Evolutionary conservation across 2,888 invertebrate genomes (phyloP), one percentile per base, ranked within the genome.

Genomic region (Anaspis maculata): DNA sequence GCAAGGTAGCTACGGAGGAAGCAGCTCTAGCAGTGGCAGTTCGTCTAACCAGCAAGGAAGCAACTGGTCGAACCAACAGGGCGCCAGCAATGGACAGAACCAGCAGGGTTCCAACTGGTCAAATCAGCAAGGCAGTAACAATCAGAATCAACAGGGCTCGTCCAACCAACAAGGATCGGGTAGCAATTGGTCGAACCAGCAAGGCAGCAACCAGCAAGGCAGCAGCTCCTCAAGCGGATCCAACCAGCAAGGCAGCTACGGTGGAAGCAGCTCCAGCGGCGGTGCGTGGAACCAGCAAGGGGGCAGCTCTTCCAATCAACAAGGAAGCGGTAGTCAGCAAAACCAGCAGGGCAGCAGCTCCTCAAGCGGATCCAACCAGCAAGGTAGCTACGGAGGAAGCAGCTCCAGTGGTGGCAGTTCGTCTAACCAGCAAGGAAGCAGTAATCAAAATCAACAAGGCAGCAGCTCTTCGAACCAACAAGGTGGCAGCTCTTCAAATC

Each of bases 251-350:
- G 25, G 22, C 14, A 9, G 15, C 3, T n/a, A n/a, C n/a, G n/a
- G n/a, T n/a, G n/a, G n/a, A n/a, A 5, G 9, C 5, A 19, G 29
- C 16, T 23, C 30, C 31, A 36, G 36, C 24, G 27, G 26, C 5
- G 9, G 9, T 19, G 19, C 19, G 5, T 19, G 5, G 5, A 19
- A 19, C 9, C 19, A 19, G 19, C 19, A 19, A 19, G 21, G 31
- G 27, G 5, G 11, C 19, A 30, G 25, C 19, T 19, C 25, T 21
- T 30, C 25, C 11, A 42, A 39, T 34, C 39, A 42, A 33, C 39
- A 44, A 30, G 22, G 29, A 13, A 27, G 36, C 26, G 15, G 35
- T 16, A 13, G 13, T 27, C 27, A 27, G 15, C 24, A 24, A 10
- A 37, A 32, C 30, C 27, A 26, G 15, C 33, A 33, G 25, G 26